Base-by-base conservation (phyloP, 2,113 vertebrate species). In the Empidonax traillii region DNA sequence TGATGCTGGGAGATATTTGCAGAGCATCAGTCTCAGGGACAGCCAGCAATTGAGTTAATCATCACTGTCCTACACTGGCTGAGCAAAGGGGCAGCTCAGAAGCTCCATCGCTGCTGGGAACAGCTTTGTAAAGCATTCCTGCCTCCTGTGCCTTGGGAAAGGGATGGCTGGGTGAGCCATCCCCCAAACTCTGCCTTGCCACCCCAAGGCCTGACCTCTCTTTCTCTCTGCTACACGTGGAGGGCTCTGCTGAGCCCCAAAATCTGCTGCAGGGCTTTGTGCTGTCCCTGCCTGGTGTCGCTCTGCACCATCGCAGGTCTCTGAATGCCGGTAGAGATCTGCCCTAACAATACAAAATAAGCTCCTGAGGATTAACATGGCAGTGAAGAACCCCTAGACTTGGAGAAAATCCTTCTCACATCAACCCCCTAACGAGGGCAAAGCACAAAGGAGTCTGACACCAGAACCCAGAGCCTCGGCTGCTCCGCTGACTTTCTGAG, bases 1-100 rank as follows among this genome's bases (percentile, higher is more conserved):
- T 27, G 62, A 59, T 0, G 2, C 39, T 0, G 2, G 2, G 73
- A 72, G 73, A 5, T 22, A 10, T 24, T 1, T 63, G 68, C 68
- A 76, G 63, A 2, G 24, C n/a, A 66, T 28, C 35, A 5, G 31
- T 20, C 47, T 67, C 0, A 4, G 24, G 62, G 13, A 55, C 1
- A 25, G 85, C 41, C 76, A 66, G 8, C 44, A 28, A 1, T 6
- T 6, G 46, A 23, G 23, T 41, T 41, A 20, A 72, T 28, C 31
- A 30, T 11, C 58, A 1, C 52, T 9, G n/a, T 35, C 37, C 80
- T 35, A 6, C 6, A 3, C 24, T 14, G 53, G 33, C 43, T n/a
- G 31, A 41, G 51, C 44, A 55, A 28, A 43, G 52, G n/a, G 53
- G 81, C 72, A 71, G 75, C 41, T 55, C 16, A 8, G 3, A 15